A percentile compares a stretch with the other conserved stretches of the same genome.
phyloP scores from a whole-genome alignment of 2,888 invertebrate genomes.

The Stenchaetothrips biformis region DNA sequence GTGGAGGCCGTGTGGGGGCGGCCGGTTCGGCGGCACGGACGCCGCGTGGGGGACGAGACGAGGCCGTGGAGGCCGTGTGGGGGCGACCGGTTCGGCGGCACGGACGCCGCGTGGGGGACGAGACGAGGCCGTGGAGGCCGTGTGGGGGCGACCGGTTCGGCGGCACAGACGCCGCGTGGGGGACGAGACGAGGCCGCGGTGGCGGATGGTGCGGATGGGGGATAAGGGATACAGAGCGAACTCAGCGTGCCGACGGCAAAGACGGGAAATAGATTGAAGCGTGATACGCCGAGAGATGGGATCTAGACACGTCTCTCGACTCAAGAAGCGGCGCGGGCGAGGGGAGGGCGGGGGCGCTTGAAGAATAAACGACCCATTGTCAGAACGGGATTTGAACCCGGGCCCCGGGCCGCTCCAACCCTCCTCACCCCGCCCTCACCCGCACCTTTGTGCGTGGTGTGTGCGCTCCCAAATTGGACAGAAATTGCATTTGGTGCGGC shows the following conservation, averaged over 20 bases:
- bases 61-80: neutral
- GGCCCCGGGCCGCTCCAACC: neutral
- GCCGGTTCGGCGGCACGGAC: too few species aligned
- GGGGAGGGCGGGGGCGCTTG: conserved; percentile 4
- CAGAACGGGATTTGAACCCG: conserved; percentile 13
- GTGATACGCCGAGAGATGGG: conserved; percentile 17
- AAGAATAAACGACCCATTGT: conserved; percentile 23
- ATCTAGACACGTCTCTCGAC: conserved; percentile 7
- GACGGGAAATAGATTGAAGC: conserved; percentile 24
- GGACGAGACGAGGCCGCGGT: neutral
- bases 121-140: neutral
- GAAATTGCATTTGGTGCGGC: too few species aligned
- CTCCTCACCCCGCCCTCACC: neutral
- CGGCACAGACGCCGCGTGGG: neutral
- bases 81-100: neutral
- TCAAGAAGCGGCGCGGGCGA: neutral
- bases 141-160: neutral
- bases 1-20: neutral
- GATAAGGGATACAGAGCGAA: neutral
- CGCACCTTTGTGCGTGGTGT: neutral
- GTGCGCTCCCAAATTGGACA: too few species aligned
- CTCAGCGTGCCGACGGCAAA: neutral
- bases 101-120: too few species aligned
- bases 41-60: neutral
- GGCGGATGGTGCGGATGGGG: neutral